phyloP scores from a whole-genome alignment of 1,140 invertebrate species.

The Homalodisca vitripennis region DNA sequence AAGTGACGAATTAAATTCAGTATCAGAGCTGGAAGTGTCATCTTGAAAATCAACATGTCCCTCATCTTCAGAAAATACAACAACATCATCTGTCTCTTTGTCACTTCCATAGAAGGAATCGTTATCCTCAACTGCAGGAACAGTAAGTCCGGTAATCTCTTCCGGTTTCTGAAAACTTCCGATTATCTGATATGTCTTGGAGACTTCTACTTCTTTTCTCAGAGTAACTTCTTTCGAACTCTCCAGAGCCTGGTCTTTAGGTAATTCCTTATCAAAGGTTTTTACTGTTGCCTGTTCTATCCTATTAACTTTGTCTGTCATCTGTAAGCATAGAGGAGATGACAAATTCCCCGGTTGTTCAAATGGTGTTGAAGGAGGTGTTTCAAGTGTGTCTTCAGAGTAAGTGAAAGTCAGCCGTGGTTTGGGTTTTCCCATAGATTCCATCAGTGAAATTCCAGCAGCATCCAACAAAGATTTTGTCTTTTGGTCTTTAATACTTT shows the following conservation, averaged over 20 bases:
- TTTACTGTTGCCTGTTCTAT: constrained; percentile 42
- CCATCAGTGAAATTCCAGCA: constrained; percentile 16
- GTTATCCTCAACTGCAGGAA: constrained; percentile 48
- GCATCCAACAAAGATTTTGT: constrained; percentile 18
- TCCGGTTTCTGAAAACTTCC: constrained; percentile 41
- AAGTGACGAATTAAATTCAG: constrained; percentile 42
- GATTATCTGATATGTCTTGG: constrained; percentile 43
- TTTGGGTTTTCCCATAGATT: neutral
- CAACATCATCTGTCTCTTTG: constrained; percentile 62
- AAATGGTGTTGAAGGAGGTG: constrained; percentile 31
- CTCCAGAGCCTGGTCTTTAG: constrained; percentile 45
- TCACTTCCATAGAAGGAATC: constrained; percentile 65
- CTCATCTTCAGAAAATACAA: constrained; percentile 69
- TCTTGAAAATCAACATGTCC: constrained; percentile 51
- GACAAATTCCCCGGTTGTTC: constrained; percentile 4
- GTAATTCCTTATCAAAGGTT: constrained; percentile 17
- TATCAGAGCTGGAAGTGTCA: constrained; percentile 45
- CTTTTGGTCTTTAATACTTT: constrained; percentile 12
- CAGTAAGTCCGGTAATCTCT: constrained; percentile 41
- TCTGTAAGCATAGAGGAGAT: constrained; percentile 40
- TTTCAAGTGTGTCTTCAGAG: neutral
- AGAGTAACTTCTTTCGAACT: constrained; percentile 41
- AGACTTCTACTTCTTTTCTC: constrained; percentile 44
- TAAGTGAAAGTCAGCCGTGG: neutral
- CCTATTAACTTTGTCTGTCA: constrained; percentile 42